Conservation (phyloP, 2,888 invertebrate genomes). For the Zeuzera pyrina region DNA sequence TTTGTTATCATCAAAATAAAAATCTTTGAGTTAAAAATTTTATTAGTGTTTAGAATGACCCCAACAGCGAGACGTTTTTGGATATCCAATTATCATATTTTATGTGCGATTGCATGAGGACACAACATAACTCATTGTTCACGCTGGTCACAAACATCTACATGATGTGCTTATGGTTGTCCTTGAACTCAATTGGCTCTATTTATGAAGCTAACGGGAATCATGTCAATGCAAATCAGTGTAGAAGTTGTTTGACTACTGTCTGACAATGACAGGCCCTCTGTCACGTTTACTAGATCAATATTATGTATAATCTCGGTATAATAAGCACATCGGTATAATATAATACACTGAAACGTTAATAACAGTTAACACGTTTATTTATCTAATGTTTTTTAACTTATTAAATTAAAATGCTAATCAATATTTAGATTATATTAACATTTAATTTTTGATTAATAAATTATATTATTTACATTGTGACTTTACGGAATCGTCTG, state of each 20-base stretch:
- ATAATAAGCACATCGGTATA: too few species aligned
- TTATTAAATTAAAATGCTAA: too few species aligned
- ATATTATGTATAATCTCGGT: too few species aligned
- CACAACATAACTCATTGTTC: conserved; percentile 64
- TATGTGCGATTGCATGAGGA: conserved; percentile 64
- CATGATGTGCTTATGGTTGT: conserved; percentile 59
- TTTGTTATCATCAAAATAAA: neutral
- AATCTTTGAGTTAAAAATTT: neutral
- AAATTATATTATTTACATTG: conserved; percentile 8
- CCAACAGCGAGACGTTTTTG: conserved; percentile 38
- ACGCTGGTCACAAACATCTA: conserved; percentile 62
- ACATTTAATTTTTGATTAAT: neutral
- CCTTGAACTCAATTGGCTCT: conserved; percentile 69
- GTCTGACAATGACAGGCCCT: conserved; percentile 30
- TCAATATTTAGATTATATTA: neutral
- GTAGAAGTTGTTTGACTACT: conserved; percentile 42
- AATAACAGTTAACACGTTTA: too few species aligned
- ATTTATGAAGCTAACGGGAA: conserved; percentile 65
- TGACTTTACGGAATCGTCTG: conserved; percentile 33
- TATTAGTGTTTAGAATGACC: neutral
- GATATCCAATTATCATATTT: conserved; percentile 64
- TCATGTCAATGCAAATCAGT: conserved; percentile 63
- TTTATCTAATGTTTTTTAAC: too few species aligned
- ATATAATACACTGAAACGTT: too few species aligned
- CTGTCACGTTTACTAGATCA: too few species aligned